These are phyloP conservation scores for Macroteleia sp. DNA, from an alignment of 2,888 invertebrate genomes.

Conservation along the genomic window DNA sequence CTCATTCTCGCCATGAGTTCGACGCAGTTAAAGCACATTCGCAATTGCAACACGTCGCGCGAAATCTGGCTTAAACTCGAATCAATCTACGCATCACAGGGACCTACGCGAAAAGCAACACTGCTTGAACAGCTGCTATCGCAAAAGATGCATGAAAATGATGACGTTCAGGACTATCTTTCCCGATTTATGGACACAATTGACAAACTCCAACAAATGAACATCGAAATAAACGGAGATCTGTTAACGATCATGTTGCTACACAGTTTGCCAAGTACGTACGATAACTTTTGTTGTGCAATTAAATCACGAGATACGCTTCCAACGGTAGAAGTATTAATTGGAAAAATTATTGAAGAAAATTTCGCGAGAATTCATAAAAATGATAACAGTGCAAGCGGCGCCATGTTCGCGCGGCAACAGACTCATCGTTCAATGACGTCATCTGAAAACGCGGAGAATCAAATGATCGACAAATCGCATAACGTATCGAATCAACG, in stretches of 20 bases:
- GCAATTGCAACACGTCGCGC: conserved; percentile 8
- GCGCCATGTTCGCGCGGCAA: neutral
- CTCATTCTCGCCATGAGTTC: conserved; percentile 20
- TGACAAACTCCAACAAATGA: conserved; percentile 46
- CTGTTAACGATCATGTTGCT: conserved; percentile 25
- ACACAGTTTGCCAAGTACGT: conserved; percentile 20
- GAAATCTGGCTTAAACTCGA: conserved; percentile 23
- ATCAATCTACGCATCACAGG: conserved; percentile 29
- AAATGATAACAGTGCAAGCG: neutral
- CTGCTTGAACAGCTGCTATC: conserved; percentile 10
- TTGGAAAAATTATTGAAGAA: neutral
- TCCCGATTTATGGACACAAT: conserved; percentile 38
- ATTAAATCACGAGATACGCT: conserved; percentile 39
- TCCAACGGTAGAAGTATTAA: conserved; percentile 18
- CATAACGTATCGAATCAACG: neutral
- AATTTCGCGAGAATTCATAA: neutral
- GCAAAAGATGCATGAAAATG: conserved; percentile 19
- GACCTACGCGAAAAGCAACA: conserved; percentile 21
- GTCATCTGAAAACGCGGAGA: neutral
- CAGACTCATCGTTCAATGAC: neutral
- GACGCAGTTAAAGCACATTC: conserved; percentile 24
- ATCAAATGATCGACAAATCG: too few relatives aligned
- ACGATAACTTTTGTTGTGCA: conserved; percentile 49
- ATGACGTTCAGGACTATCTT: conserved; percentile 20
- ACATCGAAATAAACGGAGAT: conserved; percentile 37